Evolutionary conservation across 2,113 vertebrate genomes (phyloP), one percentile per base, ranked within the genome.

Genomic region (Phyllostomus hastatus): DNA sequence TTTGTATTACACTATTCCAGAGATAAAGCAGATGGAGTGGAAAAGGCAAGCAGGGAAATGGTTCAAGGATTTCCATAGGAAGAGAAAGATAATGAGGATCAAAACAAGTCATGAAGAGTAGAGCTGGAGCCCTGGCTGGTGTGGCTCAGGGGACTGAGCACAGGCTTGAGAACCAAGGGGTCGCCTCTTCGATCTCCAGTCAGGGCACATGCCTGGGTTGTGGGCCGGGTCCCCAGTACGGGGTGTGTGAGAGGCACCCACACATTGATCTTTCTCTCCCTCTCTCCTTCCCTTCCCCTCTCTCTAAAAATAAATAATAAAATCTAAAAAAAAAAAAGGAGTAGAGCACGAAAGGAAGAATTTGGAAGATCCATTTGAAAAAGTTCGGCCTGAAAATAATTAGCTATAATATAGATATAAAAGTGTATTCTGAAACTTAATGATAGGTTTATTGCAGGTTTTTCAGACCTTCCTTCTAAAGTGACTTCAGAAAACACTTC

Each of bases 401-500:
- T 31, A 43, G 57, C 38, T 73, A 48, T 11, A 38, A 82, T 28
- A 64, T 12, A 76, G 0, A 38, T 57, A 54, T 26, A n/a, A 83
- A 91, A 90, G 26, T 72, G 2, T 78, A 64, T 24, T 82, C 61
- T 89, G 72, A 85, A 78, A 84, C 28, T 83, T 92, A n/a, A 76
- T 31, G 28, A 90, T 10, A 88, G 15, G 16, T 19, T 90, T 88
- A 72, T 33, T 31, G 9, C 20, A 81, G n/a, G n/a, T 14, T 91
- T 92, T 94, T 76, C 11, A 91, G 9, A 35, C 1, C 33, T 82
- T 72, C 57, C 22, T 87, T 69, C 52, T 43, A 86, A 64, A 20
- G 64, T 80, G 91, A 88, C 38, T 70, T 90, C 24, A 91, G 93
- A 96, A 57, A 19, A 26, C 26, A 86, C n/a, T 94, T 66, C 26